Conservation (phyloP, 2,797 vertebrate species). For the Acanthornis magna region DNA sequence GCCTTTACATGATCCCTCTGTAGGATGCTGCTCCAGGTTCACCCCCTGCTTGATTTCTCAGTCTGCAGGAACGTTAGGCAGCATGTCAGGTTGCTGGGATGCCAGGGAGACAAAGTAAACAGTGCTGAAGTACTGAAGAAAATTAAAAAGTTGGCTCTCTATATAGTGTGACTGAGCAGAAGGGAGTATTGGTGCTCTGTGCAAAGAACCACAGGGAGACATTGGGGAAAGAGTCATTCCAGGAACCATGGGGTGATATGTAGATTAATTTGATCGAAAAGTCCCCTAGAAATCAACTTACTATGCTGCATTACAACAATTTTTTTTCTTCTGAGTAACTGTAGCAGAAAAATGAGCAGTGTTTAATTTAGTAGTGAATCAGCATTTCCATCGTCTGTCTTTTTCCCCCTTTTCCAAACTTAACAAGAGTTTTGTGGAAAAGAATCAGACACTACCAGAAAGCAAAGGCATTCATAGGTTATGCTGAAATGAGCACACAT, state of each 20-base stretch:
- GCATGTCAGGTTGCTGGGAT: neutral
- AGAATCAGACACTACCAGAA: neutral
- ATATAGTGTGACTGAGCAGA: neutral
- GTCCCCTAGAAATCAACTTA: neutral
- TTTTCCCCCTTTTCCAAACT: neutral
- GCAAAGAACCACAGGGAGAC: fast-evolving
- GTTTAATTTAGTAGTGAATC: neutral
- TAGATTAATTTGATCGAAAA: neutral
- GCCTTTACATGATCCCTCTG: fast-evolving
- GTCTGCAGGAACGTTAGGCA: neutral
- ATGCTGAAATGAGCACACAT: neutral
- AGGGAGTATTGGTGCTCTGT: neutral
- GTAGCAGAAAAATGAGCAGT: neutral
- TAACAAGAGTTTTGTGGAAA: neutral
- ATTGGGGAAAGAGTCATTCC: neutral
- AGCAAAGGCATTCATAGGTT: neutral
- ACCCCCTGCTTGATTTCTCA: fast-evolving
- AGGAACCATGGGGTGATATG: neutral
- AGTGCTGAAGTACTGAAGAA: neutral
- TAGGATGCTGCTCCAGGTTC: neutral
- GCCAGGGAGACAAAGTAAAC: neutral
- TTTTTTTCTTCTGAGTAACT: neutral
- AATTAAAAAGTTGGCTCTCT: neutral
- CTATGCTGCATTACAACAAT: neutral
- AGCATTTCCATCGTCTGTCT: neutral